A percentile compares a stretch with the other conserved stretches of the same genome.
Evolutionary conservation across 2,797 vertebrate genomes (phyloP).

Genomic region (Benthosema pterotum): DNA sequence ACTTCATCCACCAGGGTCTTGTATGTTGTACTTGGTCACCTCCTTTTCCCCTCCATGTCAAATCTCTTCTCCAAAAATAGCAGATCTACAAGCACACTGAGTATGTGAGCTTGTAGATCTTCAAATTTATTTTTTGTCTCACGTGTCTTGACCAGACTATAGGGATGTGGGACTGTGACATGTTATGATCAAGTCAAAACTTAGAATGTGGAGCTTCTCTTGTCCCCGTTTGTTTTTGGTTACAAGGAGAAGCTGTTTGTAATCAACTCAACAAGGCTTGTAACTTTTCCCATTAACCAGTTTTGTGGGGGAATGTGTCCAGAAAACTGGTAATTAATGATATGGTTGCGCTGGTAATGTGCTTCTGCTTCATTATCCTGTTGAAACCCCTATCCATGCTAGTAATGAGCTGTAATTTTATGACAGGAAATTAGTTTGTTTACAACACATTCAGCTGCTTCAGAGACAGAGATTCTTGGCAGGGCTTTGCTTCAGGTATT

Average conservation of each 20-base stretch:
- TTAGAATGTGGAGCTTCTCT: slow-evolving; percentile 20
- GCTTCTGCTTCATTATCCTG: slow-evolving; percentile 75
- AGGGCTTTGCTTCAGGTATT: slow-evolving; percentile 54
- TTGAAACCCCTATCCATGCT: slow-evolving; percentile 64
- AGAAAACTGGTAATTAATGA: slow-evolving; percentile 79
- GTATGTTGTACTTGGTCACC: too few species aligned
- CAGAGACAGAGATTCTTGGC: slow-evolving; percentile 38
- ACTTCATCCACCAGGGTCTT: too few species aligned
- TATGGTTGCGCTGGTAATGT: slow-evolving; percentile 72
- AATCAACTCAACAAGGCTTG: slow-evolving; percentile 76
- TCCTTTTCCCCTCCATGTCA: too few species aligned
- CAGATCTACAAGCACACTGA: too few species aligned
- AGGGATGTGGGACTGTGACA: too few species aligned
- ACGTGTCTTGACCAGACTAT: too few species aligned
- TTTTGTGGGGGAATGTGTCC: slow-evolving; percentile 68
- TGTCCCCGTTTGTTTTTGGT: slow-evolving; percentile 63
- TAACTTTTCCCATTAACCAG: slow-evolving; percentile 63
- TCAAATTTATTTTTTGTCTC: too few species aligned
- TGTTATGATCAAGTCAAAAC: too few species aligned
- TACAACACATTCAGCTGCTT: slow-evolving; percentile 69
- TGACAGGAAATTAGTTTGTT: slow-evolving; percentile 77
- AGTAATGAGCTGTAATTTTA: slow-evolving; percentile 79
- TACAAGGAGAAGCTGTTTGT: slow-evolving; percentile 69
- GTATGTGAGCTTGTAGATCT: too few species aligned
- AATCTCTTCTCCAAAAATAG: too few species aligned